Percentiles rank a stretch among this genome's conserved stretches.
Conservation (phyloP, 2,113 vertebrate genomes). For the Phycodurus eques region DNA sequence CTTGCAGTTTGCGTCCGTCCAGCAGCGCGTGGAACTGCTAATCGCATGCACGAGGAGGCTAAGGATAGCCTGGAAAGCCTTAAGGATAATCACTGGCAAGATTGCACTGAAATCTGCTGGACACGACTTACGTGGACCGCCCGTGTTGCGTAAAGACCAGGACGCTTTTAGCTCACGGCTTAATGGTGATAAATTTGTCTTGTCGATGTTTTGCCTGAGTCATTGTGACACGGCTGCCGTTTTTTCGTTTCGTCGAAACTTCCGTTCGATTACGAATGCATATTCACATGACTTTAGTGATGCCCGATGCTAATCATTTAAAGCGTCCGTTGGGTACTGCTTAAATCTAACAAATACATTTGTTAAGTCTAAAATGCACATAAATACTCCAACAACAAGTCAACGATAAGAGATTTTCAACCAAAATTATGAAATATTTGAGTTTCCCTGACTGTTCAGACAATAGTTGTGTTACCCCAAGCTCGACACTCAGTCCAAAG, state of each 20-base stretch:
- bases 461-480: background rate
- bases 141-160: constrained; percentile 55
- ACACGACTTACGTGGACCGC: constrained; percentile 64
- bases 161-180: constrained; percentile 12
- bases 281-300: background rate
- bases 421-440: too few species aligned
- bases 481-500: background rate
- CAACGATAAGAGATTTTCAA: too few species aligned
- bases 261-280: background rate
- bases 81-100: constrained; percentile 76
- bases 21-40: constrained; percentile 56
- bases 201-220: constrained; percentile 2
- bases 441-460: too few species aligned
- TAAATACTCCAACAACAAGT: background rate
- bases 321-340: background rate
- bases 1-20: constrained; percentile 29
- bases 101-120: constrained; percentile 75
- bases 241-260: background rate
- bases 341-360: background rate
- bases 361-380: background rate
- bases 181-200: background rate
- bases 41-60: constrained; percentile 74
- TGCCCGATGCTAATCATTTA: background rate
- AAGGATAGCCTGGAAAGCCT: constrained; percentile 87
- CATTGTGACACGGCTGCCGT: background rate